Conservation (phyloP, 2,113 vertebrate species). For the Turnix velox region DNA sequence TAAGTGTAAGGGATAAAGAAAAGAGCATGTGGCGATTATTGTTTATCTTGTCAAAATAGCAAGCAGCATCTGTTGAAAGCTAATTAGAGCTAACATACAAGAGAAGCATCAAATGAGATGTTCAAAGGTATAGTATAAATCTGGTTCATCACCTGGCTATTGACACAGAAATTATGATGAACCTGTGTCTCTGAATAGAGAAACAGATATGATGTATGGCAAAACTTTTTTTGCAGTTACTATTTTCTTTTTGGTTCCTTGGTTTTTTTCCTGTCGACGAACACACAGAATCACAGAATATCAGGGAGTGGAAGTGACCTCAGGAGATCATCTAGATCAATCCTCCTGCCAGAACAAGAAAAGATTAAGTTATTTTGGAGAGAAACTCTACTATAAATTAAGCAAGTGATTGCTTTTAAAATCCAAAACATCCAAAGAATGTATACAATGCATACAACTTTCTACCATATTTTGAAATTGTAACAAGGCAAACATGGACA, state of each 20-base stretch:
- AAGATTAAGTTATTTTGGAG: neutral
- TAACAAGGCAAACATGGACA: neutral
- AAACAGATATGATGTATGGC: neutral
- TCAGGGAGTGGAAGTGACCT: too few relatives aligned
- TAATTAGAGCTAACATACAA: neutral
- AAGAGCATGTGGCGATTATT: neutral
- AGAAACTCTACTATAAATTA: neutral
- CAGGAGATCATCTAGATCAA: too few relatives aligned
- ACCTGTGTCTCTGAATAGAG: neutral
- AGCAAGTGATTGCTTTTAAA: neutral
- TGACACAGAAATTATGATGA: neutral
- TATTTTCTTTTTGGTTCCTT: neutral
- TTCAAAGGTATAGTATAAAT: neutral
- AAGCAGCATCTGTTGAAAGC: neutral
- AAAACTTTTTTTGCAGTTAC: neutral
- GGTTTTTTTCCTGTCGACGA: neutral
- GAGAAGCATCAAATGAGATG: neutral
- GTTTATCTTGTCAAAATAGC: neutral
- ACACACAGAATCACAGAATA: too few relatives aligned
- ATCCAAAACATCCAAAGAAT: neutral
- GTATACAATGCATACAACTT: neutral
- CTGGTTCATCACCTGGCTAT: neutral
- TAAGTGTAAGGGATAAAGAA: neutral
- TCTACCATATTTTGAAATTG: constrained; percentile 5
- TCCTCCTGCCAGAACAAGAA: too few relatives aligned